phyloP scores from a whole-genome alignment of 2,888 invertebrate genomes.

The Notodonta ziczac region DNA sequence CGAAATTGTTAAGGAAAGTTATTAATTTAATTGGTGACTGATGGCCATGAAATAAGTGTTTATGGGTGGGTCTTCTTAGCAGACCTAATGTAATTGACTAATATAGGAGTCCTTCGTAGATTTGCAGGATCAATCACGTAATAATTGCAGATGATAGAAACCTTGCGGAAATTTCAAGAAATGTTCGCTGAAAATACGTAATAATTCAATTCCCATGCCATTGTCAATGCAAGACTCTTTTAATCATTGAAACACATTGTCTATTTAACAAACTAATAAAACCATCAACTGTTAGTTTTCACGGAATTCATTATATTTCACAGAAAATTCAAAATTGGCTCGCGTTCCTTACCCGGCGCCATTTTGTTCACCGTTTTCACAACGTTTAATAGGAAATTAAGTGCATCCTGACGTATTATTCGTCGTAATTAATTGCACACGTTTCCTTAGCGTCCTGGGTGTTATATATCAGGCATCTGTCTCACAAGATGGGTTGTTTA shows the following conservation, averaged over 20 bases:
- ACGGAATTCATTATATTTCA: conserved; percentile 27
- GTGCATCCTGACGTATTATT: conserved; percentile 80
- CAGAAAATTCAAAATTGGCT: conserved; percentile 38
- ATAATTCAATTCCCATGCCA: background rate
- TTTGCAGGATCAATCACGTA: too few relatives aligned
- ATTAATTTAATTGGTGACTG: background rate
- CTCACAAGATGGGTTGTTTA: conserved; percentile 79
- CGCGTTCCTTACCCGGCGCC: conserved; percentile 43
- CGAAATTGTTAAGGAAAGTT: background rate
- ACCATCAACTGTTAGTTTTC: conserved; percentile 16
- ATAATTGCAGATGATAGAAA: too few relatives aligned
- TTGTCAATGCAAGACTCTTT: background rate
- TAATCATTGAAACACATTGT: conserved; percentile 5
- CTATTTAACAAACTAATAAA: conserved; percentile 14
- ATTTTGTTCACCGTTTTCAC: conserved; percentile 59
- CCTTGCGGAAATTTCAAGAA: too few relatives aligned
- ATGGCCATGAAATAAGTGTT: background rate
- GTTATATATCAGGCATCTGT: conserved; percentile 79
- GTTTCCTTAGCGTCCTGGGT: conserved; percentile 70
- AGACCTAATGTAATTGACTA: too few relatives aligned
- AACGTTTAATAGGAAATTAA: conserved; percentile 79
- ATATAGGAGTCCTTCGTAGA: too few relatives aligned
- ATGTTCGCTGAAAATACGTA: too few relatives aligned
- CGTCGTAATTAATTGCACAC: conserved; percentile 77
- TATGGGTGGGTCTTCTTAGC: background rate